Percentiles rank a stretch among this genome's conserved stretches.
Conservation (phyloP, 2,113 vertebrate genomes). For the Bungarus multicinctus region DNA sequence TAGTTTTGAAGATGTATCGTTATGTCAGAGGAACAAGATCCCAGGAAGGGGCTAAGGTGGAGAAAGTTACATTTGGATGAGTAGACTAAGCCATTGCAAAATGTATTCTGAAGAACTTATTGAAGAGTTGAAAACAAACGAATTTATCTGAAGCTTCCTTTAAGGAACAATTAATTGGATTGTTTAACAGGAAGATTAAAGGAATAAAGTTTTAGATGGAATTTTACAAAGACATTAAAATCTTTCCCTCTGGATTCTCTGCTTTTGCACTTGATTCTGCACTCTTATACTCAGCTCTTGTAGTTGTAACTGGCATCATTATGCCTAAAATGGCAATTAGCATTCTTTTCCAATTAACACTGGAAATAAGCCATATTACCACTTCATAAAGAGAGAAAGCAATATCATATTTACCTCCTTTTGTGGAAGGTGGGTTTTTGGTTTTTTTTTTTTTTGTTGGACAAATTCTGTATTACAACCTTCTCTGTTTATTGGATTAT, state of each 20-base stretch:
- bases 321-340: neutral
- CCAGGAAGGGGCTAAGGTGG: neutral
- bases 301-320: accelerated
- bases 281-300: neutral
- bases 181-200: neutral
- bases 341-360: accelerated
- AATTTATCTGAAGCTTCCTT: neutral
- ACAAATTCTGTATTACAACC: neutral
- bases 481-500: neutral
- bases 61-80: neutral
- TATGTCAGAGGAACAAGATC: neutral
- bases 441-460: neutral
- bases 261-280: neutral
- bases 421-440: neutral
- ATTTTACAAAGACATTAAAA: neutral
- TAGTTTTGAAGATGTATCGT: neutral
- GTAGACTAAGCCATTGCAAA: neutral
- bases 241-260: neutral
- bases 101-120: neutral
- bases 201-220: neutral
- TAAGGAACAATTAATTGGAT: neutral
- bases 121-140: neutral
- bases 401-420: neutral
- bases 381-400: accelerated
- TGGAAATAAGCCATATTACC: neutral